phyloP scores from a whole-genome alignment of 2,113 vertebrate genomes.

The Heterotilapia buettikoferi region DNA sequence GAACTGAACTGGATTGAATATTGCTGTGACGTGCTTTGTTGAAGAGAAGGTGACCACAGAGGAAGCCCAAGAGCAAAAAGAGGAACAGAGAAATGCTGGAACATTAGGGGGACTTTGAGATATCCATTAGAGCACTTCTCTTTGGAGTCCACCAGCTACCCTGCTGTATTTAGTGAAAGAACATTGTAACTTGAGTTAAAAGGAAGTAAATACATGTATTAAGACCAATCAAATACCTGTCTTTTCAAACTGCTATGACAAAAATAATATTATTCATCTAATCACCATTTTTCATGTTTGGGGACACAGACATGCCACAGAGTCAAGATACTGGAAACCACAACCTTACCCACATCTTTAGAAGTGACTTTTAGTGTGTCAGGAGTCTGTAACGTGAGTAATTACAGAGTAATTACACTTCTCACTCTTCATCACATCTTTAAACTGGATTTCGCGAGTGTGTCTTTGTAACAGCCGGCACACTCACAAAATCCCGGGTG shows the following conservation, averaged over 20 bases:
- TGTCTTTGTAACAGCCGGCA: neutral
- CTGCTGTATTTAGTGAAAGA: neutral
- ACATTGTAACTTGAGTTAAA: neutral
- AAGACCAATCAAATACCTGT: neutral
- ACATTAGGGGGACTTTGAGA: neutral
- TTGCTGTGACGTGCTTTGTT: neutral
- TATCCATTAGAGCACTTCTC: neutral
- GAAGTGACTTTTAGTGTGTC: neutral
- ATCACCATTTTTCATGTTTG: neutral
- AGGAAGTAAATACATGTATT: neutral
- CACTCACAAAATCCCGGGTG: neutral
- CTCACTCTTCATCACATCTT: neutral
- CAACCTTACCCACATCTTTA: neutral
- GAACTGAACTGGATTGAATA: neutral
- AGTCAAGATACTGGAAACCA: neutral
- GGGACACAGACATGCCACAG: neutral
- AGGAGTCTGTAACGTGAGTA: neutral
- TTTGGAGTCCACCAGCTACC: neutral
- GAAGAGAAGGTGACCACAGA: neutral
- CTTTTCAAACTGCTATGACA: neutral
- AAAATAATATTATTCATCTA: neutral
- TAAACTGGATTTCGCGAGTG: conserved; percentile 21
- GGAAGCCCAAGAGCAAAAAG: neutral
- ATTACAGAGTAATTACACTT: conserved; percentile 17
- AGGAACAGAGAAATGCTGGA: neutral